phyloP scores from a whole-genome alignment of 2,113 vertebrate species.

The Baryphthengus martii region DNA sequence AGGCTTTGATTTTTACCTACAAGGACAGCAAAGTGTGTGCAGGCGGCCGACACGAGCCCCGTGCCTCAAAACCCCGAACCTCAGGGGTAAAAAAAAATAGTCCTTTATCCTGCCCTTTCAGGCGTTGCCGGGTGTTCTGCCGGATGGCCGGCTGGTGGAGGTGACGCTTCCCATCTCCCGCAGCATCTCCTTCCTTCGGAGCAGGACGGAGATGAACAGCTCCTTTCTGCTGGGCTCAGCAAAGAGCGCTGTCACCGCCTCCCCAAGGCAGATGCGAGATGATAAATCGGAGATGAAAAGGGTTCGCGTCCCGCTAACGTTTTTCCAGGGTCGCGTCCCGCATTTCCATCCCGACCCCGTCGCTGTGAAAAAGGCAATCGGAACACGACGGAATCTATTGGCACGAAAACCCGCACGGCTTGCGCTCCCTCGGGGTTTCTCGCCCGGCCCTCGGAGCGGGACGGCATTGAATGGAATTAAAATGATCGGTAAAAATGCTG shows the following conservation, averaged over 20 bases:
- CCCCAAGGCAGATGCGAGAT: background rate
- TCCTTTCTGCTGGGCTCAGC: background rate
- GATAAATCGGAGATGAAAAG: background rate
- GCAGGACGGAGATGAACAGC: background rate
- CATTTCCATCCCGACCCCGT: background rate
- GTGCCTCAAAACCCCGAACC: accelerated
- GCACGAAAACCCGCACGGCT: background rate
- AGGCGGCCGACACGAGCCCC: accelerated
- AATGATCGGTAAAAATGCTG: background rate
- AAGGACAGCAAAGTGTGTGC: background rate
- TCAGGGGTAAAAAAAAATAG: accelerated
- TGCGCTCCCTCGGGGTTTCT: background rate
- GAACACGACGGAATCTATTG: background rate
- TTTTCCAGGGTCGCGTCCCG: accelerated
- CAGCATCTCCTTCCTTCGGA: background rate
- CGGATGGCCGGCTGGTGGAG: background rate
- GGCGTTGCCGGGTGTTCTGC: background rate
- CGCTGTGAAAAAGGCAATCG: background rate
- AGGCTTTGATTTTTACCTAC: background rate
- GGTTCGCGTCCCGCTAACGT: background rate
- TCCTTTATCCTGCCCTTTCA: background rate
- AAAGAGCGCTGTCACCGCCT: background rate
- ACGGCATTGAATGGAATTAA: background rate
- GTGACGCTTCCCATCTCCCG: accelerated
- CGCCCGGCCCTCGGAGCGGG: accelerated